Base-by-base conservation (phyloP, 2,113 vertebrate genomes). In the Fregata magnificens region DNA sequence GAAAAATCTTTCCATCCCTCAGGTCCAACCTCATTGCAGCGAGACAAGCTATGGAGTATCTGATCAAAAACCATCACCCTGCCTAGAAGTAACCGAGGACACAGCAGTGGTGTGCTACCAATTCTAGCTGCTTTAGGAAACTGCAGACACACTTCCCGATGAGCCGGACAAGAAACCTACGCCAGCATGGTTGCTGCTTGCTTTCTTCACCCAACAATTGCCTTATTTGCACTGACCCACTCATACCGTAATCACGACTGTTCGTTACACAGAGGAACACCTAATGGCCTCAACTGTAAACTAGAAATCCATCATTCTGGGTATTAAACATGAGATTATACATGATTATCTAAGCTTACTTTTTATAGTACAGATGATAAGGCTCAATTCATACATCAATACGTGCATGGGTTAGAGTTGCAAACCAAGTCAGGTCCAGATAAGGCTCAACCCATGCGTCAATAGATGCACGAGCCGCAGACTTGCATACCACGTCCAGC, bases 221-320 rank as follows among this genome's bases (percentile, higher is more conserved):
- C 11, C 66, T 31, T 49, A 13, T n/a, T 32, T 25, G 25, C 40
- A 32, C 31, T 16, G n/a, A 55, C 40, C 36, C 28, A 17, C 36
- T 66, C 14, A 12, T 0, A 34, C 20, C 1, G 2, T 10, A 19
- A 53, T 11, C 13, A 10, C 1, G 0, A 15, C 13, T 14, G 36
- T 19, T 31, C 34, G 3, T 21, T 34, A 36, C 28, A n/a, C 63
- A 28, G 11, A 44, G 42, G 16, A 69, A 24, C n/a, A 74, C 14
- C 38, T 31, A 26, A 53, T 2, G 13, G 80, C 31, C 42, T 45
- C 31, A 49, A 14, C 8, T 4, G 3, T 6, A 21, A 44, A 38
- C 15, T 9, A 53, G n/a, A 55, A 86, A 69, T 26, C n/a, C 50
- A 55, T 15, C n/a, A 18, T 20, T 77, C 53, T n/a, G 50, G 38